These are phyloP conservation scores for Diarsia mendica DNA, from an alignment of 2,888 invertebrate genomes.

Conservation along the genomic window DNA sequence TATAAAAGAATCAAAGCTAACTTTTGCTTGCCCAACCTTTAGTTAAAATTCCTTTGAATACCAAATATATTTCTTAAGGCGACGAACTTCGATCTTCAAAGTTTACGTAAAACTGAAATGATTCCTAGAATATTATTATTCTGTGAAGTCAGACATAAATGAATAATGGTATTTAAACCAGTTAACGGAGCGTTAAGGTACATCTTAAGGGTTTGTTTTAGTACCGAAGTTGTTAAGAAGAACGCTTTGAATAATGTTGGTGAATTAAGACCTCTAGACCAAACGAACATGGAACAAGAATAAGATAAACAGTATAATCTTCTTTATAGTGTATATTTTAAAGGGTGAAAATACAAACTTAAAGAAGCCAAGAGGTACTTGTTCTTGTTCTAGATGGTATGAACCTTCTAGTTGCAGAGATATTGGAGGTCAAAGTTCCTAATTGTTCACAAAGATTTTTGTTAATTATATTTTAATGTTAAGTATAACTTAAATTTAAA, in stretches of 20 bases:
- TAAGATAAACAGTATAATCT: background rate
- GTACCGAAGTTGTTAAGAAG: conserved; percentile 11
- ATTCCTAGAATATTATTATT: conserved; percentile 35
- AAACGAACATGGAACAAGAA: background rate
- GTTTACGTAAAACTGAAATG: conserved; percentile 37
- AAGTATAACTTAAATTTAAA: too few relatives aligned
- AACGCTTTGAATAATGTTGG: background rate
- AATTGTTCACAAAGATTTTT: too few relatives aligned
- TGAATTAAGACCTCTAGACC: background rate
- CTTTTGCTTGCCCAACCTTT: conserved; percentile 39
- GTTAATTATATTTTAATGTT: too few relatives aligned
- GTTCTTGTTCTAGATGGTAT: too few relatives aligned
- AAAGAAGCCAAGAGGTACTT: too few relatives aligned
- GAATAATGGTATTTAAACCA: conserved; percentile 37
- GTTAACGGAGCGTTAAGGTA: conserved; percentile 29
- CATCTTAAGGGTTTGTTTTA: conserved; percentile 24
- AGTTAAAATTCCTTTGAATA: conserved; percentile 44
- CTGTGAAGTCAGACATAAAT: conserved; percentile 37
- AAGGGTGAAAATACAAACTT: too few relatives aligned
- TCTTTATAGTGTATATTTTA: background rate
- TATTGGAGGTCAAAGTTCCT: too few relatives aligned
- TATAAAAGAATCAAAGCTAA: conserved; percentile 46
- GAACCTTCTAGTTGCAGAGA: too few relatives aligned
- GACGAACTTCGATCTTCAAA: conserved; percentile 30
- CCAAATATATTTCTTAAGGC: conserved; percentile 44